phyloP scores from a whole-genome alignment of 2,888 invertebrate genomes.

The Amblyjoppa proteus region DNA sequence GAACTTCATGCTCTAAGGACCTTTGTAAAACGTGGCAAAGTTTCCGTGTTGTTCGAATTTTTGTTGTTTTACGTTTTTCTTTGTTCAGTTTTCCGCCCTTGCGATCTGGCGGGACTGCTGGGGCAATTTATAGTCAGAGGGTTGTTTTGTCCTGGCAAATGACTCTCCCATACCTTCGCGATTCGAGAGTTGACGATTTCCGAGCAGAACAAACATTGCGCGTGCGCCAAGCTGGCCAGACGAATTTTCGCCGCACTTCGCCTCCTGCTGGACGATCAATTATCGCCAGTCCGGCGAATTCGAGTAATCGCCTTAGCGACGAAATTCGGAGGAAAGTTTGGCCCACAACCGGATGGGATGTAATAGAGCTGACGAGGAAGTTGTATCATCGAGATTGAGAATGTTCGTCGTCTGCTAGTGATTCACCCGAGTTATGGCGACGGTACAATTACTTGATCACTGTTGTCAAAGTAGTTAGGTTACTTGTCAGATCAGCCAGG shows the following conservation, averaged over 20 bases:
- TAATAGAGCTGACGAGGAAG: conserved; percentile 2
- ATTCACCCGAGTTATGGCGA: not conserved
- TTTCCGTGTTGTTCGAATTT: not conserved
- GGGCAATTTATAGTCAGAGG: too few relatives aligned
- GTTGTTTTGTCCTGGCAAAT: too few relatives aligned
- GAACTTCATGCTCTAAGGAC: not conserved
- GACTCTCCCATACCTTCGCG: too few relatives aligned
- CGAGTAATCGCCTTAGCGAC: not conserved
- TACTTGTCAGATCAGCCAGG: not conserved
- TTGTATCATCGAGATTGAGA: conserved; percentile 7
- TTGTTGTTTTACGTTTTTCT: too few relatives aligned
- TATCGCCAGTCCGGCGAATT: conserved; percentile 8
- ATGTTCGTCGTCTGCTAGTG: conserved; percentile 1
- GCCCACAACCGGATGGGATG: not conserved
- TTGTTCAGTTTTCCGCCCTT: too few relatives aligned
- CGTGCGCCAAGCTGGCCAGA: not conserved
- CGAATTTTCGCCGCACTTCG: not conserved
- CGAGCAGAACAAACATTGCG: too few relatives aligned
- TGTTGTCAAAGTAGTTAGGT: conserved; percentile 22
- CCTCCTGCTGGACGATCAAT: not conserved
- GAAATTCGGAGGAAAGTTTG: conserved; percentile 27
- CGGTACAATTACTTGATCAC: conserved; percentile 20
- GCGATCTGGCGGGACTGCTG: too few relatives aligned
- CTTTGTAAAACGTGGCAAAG: not conserved
- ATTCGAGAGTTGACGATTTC: too few relatives aligned